Conservation (phyloP, 2,797 vertebrate species). For the Notamacropus eugenii region DNA sequence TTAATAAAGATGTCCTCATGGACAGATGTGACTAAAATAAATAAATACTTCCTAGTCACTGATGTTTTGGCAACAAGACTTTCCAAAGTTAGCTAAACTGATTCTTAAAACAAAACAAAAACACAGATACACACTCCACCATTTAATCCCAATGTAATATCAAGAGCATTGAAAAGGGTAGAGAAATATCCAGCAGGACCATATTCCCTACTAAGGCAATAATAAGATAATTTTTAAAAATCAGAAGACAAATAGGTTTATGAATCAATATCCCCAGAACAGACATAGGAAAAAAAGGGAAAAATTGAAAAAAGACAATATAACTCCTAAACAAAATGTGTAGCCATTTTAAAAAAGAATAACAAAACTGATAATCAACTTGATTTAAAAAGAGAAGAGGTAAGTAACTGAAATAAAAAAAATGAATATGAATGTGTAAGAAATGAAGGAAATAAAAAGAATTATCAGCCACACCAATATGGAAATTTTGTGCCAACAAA, state of each 20-base stretch:
- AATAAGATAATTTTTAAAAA: background rate
- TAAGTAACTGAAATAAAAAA: background rate
- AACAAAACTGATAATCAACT: background rate
- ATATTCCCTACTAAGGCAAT: background rate
- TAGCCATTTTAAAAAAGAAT: background rate
- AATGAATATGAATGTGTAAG: background rate
- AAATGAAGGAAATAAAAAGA: background rate
- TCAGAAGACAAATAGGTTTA: background rate
- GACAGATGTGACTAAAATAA: background rate
- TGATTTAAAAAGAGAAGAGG: background rate
- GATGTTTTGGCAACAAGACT: background rate
- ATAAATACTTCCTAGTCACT: background rate
- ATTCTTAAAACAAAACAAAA: background rate
- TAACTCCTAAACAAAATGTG: background rate
- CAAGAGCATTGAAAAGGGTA: background rate
- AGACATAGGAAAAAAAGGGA: background rate
- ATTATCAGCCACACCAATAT: background rate
- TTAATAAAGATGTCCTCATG: background rate
- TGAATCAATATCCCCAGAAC: background rate
- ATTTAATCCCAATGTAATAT: background rate
- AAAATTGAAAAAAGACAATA: background rate
- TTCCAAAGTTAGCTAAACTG: background rate
- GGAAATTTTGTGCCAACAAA: background rate
- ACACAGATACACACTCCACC: background rate
- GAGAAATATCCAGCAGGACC: background rate